Conservation (phyloP, 2,113 vertebrate species). For the Macrotus californicus region DNA sequence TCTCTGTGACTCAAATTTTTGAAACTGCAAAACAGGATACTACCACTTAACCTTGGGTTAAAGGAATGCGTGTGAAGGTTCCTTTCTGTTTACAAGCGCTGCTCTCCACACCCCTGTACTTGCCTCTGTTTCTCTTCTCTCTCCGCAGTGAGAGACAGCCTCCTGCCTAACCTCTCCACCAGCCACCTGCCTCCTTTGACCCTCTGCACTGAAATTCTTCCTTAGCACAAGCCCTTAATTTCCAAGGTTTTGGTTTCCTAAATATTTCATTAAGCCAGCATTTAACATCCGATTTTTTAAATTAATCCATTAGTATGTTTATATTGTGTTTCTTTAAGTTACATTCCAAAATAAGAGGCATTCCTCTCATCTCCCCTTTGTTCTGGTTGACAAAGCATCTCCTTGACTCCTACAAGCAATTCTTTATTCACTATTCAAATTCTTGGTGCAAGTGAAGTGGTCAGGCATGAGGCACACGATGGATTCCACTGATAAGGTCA, state of each 20-base stretch:
- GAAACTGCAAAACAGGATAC: constrained; percentile 61
- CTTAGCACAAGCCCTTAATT: background rate
- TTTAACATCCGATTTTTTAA: background rate
- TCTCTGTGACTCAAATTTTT: constrained; percentile 56
- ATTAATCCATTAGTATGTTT: background rate
- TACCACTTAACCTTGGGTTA: constrained; percentile 44
- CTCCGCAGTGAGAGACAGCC: background rate
- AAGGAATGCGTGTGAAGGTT: constrained; percentile 22
- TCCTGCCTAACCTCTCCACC: background rate
- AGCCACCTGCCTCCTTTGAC: background rate
- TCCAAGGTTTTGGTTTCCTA: background rate
- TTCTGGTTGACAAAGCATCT: background rate
- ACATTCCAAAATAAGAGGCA: background rate
- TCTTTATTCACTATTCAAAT: background rate
- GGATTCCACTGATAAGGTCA: background rate
- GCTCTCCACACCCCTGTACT: background rate
- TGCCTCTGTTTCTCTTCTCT: background rate
- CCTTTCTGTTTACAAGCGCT: constrained; percentile 9
- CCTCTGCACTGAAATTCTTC: background rate
- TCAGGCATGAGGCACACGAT: background rate
- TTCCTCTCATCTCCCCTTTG: background rate
- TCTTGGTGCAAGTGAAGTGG: background rate
- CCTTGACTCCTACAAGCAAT: background rate
- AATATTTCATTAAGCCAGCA: background rate
- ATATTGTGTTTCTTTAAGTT: background rate